Evolutionary conservation across 2,113 vertebrate species (phyloP).

Genomic region (Diglossa brunneiventris): DNA sequence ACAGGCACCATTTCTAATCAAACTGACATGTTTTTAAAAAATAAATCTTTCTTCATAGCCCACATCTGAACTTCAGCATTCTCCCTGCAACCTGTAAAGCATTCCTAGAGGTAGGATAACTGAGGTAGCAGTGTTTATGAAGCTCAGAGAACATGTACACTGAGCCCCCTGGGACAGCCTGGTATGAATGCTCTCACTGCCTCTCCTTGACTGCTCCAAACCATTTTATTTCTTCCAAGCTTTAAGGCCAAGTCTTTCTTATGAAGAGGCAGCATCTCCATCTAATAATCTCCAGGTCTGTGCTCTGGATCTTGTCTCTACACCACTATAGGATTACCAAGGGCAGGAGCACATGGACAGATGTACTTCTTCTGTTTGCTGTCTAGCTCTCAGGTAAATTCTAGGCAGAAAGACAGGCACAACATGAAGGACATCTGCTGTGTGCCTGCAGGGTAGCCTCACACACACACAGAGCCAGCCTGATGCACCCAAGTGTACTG

Average conservation of each 20-base stretch:
- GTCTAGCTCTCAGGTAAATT: background rate
- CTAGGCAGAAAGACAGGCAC: background rate
- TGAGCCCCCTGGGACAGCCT: fast-evolving
- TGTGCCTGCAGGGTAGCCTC: background rate
- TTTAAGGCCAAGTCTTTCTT: background rate
- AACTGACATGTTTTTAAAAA: background rate
- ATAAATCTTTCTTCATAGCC: background rate
- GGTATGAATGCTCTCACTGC: background rate
- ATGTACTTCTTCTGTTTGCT: background rate
- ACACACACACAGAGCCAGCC: background rate
- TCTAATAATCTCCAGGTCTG: background rate
- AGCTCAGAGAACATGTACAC: background rate
- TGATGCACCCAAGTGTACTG: background rate
- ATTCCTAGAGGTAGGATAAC: background rate
- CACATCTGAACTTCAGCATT: background rate
- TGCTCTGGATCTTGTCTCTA: background rate
- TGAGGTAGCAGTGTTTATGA: background rate
- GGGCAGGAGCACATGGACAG: background rate
- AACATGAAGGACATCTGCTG: background rate
- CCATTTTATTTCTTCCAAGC: background rate
- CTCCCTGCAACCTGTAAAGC: background rate
- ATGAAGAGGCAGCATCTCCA: background rate
- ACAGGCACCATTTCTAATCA: background rate
- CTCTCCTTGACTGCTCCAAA: background rate
- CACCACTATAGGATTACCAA: background rate